Evolutionary conservation across 2,113 vertebrate genomes (phyloP), one percentile per base, ranked within the genome.

Genomic region (Labrus mixtus): DNA sequence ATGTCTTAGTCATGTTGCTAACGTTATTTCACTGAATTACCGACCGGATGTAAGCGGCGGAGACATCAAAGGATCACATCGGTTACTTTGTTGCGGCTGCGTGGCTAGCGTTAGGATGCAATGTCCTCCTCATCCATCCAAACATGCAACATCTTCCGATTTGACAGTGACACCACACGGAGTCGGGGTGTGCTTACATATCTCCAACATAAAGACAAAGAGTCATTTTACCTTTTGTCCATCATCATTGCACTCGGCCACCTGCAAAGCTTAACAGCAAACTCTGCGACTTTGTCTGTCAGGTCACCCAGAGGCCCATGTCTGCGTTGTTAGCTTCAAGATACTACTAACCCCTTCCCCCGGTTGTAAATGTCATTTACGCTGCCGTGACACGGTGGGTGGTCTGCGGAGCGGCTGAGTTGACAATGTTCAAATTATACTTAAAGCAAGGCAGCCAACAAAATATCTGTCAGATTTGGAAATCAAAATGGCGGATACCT

Each of bases 401-500:
- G 62, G 68, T 58, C 7, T 37, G 70, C 19, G 1, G 13, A 15
- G 55, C 50, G n/a, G 56, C 37, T 12, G 46, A 61, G 54, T 61
- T 53, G 60, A 76, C 68, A 64, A 67, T n/a, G 70, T 66, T 29
- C 68, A 23, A 63, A 29, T 65, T 68, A 55, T 46, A 68, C 73
- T 76, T 64, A 6, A 70, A 65, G 58, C n/a, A n/a, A 58, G 48
- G 17, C 72, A 60, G 67, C 50, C 61, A 76, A 70, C 64, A 43
- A 46, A 66, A 89, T 82, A 79, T 29, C 65, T 76, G 56, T 84
- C 80, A 81, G 73, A 65, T 83, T 89, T 87, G 73, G 45, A 55
- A 87, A 87, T 89, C 87, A 94, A 93, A 93, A 93, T 94, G 91
- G 92, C 89, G 90, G 89, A 84, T 73, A 84, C 50, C 51, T 76